Conservation (phyloP, 1,140 invertebrate genomes). For the Portunus trituberculatus region DNA sequence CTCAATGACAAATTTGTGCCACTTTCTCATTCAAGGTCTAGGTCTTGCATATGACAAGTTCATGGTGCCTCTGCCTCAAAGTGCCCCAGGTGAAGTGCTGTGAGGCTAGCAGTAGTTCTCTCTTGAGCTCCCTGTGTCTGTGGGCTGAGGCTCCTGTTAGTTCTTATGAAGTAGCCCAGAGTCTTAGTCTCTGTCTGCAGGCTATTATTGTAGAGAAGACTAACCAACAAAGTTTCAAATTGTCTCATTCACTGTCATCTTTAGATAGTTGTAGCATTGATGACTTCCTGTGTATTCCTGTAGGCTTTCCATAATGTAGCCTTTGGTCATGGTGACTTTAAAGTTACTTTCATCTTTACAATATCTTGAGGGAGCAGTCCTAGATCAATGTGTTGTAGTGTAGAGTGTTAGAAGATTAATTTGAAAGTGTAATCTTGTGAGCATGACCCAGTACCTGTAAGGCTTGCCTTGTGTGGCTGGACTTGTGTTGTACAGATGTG, state of each 20-base stretch:
- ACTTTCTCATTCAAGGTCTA: conserved; percentile 65
- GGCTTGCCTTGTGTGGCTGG: neutral
- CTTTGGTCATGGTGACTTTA: neutral
- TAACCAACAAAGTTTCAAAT: neutral
- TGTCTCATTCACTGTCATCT: neutral
- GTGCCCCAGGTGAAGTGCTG: conserved; percentile 48
- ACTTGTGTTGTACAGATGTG: no score
- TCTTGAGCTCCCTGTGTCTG: neutral
- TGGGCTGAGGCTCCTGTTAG: neutral
- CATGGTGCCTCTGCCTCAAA: conserved; percentile 28
- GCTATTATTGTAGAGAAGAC: neutral
- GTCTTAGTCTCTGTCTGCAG: neutral
- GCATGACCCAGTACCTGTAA: neutral
- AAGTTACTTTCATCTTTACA: neutral
- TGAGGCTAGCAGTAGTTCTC: conserved; percentile 1
- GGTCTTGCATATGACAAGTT: conserved; percentile 65
- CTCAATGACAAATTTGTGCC: neutral
- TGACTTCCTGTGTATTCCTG: neutral
- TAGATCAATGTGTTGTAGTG: neutral
- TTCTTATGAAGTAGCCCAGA: neutral
- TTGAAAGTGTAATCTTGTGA: neutral
- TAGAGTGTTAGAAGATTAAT: neutral
- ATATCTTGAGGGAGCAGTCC: neutral
- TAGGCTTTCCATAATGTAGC: neutral
- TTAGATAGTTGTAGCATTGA: neutral